A percentile compares a stretch with the other conserved stretches of the same genome.
Conservation (phyloP, 2,888 invertebrate species). For the Apodemia mormo region DNA sequence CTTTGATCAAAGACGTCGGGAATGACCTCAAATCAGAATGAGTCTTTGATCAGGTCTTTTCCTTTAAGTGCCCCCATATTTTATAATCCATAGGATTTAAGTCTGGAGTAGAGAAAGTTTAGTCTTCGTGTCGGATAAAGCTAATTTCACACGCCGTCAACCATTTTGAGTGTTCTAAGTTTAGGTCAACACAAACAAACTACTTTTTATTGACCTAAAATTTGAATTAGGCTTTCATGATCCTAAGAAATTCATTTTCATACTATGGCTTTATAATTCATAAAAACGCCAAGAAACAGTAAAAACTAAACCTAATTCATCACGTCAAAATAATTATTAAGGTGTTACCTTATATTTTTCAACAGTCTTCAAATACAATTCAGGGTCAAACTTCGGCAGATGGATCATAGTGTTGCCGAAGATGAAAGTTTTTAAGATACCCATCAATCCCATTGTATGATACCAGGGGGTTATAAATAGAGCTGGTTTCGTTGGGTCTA, state of each 20-base stretch:
- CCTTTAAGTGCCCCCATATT: not conserved
- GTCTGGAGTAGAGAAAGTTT: not conserved
- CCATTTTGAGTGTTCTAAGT: too few relatives aligned
- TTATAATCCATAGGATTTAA: not conserved
- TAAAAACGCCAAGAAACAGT: not conserved
- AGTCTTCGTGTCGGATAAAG: too few relatives aligned
- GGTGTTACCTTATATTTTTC: slow-evolving; percentile 39
- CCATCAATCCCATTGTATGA: slow-evolving; percentile 42
- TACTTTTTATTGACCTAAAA: too few relatives aligned
- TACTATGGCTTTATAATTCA: too few relatives aligned
- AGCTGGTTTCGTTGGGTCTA: slow-evolving; percentile 24
- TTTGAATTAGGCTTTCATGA: too few relatives aligned
- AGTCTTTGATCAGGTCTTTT: not conserved
- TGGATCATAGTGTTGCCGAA: slow-evolving; percentile 33
- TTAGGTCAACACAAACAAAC: too few relatives aligned
- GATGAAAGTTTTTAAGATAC: slow-evolving; percentile 26
- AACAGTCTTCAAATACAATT: slow-evolving; percentile 40
- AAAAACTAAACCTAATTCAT: not conserved
- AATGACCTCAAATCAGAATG: not conserved
- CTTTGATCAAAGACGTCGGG: too few relatives aligned
- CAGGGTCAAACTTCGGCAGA: slow-evolving; percentile 39
- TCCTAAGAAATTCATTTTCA: too few relatives aligned
- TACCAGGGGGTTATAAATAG: slow-evolving; percentile 41
- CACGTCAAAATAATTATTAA: not conserved
- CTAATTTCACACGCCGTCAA: too few relatives aligned